Evolutionary conservation across 2,888 invertebrate species (phyloP), one percentile per base, ranked within the genome.

Genomic region (Drosophila fulvimacula): DNA sequence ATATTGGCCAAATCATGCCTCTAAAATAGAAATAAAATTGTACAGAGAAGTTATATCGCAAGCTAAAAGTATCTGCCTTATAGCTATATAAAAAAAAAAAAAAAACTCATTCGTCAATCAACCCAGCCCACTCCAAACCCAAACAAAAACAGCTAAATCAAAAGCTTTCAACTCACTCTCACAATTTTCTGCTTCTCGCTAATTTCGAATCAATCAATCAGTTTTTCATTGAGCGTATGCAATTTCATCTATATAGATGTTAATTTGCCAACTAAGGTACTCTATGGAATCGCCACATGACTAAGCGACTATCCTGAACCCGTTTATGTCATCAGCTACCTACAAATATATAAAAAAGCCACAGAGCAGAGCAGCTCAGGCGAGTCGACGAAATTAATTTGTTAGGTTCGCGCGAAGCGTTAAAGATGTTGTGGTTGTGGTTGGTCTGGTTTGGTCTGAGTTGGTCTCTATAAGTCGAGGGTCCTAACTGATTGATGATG

Each of bases 401-500:
- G 78, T 78, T 76, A 80, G 81, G 55, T 38, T 36, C 58, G 39
- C 46, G 55, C 49, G 55, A 64, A 65, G 69, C 56, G 64, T 70
- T 53, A 67, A 81, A 73, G 58, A 52, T 78, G 62, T 71, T 77
- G 72, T 66, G 30, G 49, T 51, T 51, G 44, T 30, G 30, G 30
- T 19, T 19, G 41, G 34, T 34, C n/a, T 24, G 21, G 15, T 15
- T 4, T n/a, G 24, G 19, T 49, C 49, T 30, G 30, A 6, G 11
- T 21, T 19, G 21, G 15, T 21, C 21, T 13, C 21, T 41, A 63
- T 36, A 44, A 52, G 67, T 44, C 46, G 44, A 63, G 66, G 66
- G 57, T 74, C 52, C 75, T 52, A 55, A 52, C 85, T 90, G 90
- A 90, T 90, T 90, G 91, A 90, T 90, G 89, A 87, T 74, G 78